Evolutionary conservation across 2,113 vertebrate species (phyloP), one percentile per base, ranked within the genome.

Genomic region (Oplegnathus fasciatus): DNA sequence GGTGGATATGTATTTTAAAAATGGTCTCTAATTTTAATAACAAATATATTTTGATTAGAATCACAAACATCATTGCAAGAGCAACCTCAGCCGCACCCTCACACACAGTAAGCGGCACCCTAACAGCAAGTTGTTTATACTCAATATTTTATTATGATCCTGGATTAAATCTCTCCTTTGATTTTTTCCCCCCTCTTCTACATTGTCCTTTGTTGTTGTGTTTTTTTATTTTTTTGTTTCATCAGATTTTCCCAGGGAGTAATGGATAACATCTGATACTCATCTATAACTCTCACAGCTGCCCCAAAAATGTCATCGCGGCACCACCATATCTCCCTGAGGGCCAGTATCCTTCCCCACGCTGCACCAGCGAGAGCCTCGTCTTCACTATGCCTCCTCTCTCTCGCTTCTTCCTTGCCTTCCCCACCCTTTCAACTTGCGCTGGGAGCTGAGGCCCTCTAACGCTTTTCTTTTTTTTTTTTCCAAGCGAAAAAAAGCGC

Each of bases 241-340:
- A 86, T 84, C 74, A 83, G 57, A 85, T 85, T 90, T 88, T 90
- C 82, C 67, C 76, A 73, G 32, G 85, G 82, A 89, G 82, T 88
- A 94, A 95, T 92, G 90, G 76, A 91, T 90, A 92, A 88, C 88
- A 95, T 93, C 87, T 92, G 92, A 94, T 94, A 80, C 91, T 95
- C 95, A 94, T 95, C 93, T 90, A 92, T 94, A 95, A 95, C 95
- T 95, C 93, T 89, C 89, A 74, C 87, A 66, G 91, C 86, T 95
- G 95, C 94, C 94, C 96, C 91, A 95, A 96, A 96, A 95, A 93
- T 94, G 95, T 96, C 95, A 95, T 85, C 17, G 57, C 71, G 20
- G 92, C 87, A 82, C 82, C 86, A 80, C 68, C 82, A 74, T 52
- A 73, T 88, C 88, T 94, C 95, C 94, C 94, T 28, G 37, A 89